Percentiles rank a stretch among this genome's conserved stretches.
These are phyloP conservation scores for Popillia japonica DNA, from an alignment of 1,140 invertebrate species.

Conservation along the genomic window DNA sequence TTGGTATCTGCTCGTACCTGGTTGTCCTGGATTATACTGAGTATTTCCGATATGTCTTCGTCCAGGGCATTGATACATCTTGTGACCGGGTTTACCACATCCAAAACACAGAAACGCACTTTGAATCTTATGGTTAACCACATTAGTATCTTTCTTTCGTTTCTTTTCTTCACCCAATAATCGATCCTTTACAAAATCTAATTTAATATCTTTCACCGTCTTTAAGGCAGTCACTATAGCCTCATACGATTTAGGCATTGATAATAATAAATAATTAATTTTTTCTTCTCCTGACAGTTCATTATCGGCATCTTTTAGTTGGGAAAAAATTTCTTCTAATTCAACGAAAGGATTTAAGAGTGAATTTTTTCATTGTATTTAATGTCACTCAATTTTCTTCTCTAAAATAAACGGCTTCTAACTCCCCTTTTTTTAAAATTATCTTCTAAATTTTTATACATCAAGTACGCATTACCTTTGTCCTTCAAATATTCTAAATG, in stretches of 20 bases:
- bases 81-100: neutral
- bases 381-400: conserved; percentile 25
- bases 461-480: no score
- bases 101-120: neutral
- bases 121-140: neutral
- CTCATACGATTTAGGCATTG: conserved; percentile 38
- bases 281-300: conserved; percentile 34
- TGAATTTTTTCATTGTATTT: conserved; percentile 20
- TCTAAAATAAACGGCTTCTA: neutral
- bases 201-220: conserved; percentile 35
- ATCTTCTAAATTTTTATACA: neutral
- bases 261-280: conserved; percentile 5
- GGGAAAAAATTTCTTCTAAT: conserved; percentile 35
- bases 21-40: neutral
- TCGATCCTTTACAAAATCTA: conserved; percentile 38
- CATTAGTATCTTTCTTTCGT: neutral
- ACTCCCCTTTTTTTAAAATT: neutral
- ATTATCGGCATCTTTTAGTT: conserved; percentile 37
- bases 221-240: conserved; percentile 35
- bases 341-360: conserved; percentile 11
- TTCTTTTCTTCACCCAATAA: conserved; percentile 39
- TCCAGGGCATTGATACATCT: neutral
- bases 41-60: neutral
- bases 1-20: neutral
- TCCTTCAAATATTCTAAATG: conserved; percentile 25